phyloP scores from a whole-genome alignment of 2,888 invertebrate genomes.

The Tetheella fluctuosa region DNA sequence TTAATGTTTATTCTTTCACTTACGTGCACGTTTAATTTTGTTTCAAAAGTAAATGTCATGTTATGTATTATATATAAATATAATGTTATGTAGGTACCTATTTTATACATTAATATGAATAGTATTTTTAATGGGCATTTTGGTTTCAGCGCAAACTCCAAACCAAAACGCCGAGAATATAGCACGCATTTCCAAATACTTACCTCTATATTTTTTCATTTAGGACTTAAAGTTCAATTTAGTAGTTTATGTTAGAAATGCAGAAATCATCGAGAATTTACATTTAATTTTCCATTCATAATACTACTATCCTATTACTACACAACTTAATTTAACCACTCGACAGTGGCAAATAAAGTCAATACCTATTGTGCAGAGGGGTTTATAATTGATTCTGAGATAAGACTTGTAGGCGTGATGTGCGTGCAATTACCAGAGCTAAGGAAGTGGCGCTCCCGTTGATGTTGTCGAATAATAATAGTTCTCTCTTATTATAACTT shows the following conservation, averaged over 20 bases:
- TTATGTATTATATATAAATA: too few species aligned
- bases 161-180: too few species aligned
- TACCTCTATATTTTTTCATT: too few species aligned
- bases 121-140: too few species aligned
- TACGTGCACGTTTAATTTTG: conserved; percentile 17
- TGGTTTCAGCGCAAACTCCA: too few species aligned
- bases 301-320: neutral
- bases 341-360: neutral
- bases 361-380: neutral
- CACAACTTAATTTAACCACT: neutral
- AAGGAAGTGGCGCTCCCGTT: conserved; percentile 4
- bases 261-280: too few species aligned
- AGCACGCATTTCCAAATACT: too few species aligned
- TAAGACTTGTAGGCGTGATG: conserved; percentile 11
- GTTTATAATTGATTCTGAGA: conserved; percentile 11
- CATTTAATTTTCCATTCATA: neutral
- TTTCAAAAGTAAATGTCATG: neutral
- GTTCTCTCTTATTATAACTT: neutral
- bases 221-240: too few species aligned
- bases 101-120: too few species aligned
- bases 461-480: conserved; percentile 10
- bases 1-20: conserved; percentile 25
- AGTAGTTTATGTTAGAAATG: neutral
- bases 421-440: conserved; percentile 6
- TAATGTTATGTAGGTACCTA: too few species aligned